Percentiles rank a stretch among this genome's conserved stretches.
These are phyloP conservation scores for Neodiprion virginianus DNA, from an alignment of 1,140 invertebrate genomes.

Conservation along the genomic window DNA sequence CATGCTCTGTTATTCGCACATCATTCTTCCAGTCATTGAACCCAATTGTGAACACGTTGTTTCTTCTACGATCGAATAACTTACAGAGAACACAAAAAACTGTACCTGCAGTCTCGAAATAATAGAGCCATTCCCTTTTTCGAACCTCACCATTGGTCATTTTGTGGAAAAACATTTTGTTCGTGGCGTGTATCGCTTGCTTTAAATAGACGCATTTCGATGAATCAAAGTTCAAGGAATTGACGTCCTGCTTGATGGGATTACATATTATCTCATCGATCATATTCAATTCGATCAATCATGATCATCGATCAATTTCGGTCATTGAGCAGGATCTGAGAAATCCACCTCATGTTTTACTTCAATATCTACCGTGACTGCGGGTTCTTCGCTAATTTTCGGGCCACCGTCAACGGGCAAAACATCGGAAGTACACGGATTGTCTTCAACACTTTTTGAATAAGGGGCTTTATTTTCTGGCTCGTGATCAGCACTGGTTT, in stretches of 20 bases:
- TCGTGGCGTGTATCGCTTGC: neutral
- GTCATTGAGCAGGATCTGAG: conserved; percentile 3
- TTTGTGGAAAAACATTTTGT: conserved; percentile 4
- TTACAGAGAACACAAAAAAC: neutral
- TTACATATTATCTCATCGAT: neutral
- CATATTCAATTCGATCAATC: neutral
- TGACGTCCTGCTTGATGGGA: neutral
- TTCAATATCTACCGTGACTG: neutral
- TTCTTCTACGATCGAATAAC: neutral
- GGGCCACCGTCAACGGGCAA: neutral
- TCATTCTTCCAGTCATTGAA: conserved; percentile 3
- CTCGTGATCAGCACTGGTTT: neutral
- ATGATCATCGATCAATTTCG: neutral
- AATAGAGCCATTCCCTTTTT: conserved; percentile 4
- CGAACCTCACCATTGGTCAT: neutral
- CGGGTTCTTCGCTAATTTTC: neutral
- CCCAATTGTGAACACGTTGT: neutral
- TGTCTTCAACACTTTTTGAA: neutral
- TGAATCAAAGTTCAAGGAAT: conserved; percentile 4
- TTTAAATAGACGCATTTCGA: conserved; percentile 4
- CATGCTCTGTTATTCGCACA: neutral
- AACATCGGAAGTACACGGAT: neutral
- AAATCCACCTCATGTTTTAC: neutral
- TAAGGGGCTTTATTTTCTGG: neutral
- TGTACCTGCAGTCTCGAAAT: neutral